Conservation (phyloP, 2,888 invertebrate species). For the Pyrrhosoma nymphula region DNA sequence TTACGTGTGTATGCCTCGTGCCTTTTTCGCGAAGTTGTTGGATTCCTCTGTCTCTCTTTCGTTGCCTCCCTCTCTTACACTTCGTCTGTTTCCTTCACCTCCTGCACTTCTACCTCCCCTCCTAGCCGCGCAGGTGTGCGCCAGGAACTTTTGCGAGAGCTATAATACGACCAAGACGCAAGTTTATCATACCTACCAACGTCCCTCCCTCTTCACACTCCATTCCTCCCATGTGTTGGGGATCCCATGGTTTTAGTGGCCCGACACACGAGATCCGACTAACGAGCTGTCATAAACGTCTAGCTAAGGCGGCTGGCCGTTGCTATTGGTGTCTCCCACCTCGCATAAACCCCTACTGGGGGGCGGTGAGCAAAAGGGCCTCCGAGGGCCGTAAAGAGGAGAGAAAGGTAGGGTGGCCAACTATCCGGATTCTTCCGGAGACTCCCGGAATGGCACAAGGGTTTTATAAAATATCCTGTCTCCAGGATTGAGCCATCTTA, state of each 20-base stretch:
- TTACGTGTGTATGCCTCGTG: no score
- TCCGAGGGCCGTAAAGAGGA: neutral
- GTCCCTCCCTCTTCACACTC: neutral
- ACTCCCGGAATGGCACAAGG: no score
- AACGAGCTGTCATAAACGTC: conserved; percentile 67
- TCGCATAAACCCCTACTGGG: neutral
- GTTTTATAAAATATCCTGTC: no score
- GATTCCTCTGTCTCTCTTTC: no score
- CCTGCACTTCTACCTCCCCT: no score
- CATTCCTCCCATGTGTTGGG: conserved; percentile 34
- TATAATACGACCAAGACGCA: neutral
- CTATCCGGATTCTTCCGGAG: no score
- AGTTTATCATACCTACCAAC: neutral
- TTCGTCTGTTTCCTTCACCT: no score
- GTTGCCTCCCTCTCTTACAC: no score
- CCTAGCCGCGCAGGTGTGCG: no score
- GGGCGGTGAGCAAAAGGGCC: neutral
- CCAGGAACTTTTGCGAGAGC: neutral
- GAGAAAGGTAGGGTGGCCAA: neutral
- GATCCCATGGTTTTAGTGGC: conserved; percentile 65
- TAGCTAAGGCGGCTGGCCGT: conserved; percentile 31
- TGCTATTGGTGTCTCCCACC: neutral
- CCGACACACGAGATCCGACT: conserved; percentile 62
- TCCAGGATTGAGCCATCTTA: no score
- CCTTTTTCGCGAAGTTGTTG: no score